Base-by-base conservation (phyloP, 2,113 vertebrate species). In the Penelope pileata region DNA sequence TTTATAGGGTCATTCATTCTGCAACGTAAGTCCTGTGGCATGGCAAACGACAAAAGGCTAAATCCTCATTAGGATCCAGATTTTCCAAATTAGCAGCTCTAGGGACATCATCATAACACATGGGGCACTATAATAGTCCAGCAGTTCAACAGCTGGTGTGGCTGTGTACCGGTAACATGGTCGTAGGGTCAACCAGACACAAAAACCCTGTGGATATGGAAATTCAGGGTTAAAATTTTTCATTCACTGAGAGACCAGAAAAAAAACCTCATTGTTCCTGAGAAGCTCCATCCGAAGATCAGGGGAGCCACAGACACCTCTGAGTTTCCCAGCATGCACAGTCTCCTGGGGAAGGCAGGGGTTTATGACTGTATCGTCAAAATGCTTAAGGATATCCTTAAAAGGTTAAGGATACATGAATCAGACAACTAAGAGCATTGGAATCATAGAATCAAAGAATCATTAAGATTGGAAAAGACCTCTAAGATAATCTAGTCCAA, bases 101-200 rank as follows among this genome's bases (percentile, higher is more conserved):
- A 64, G 51, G 53, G 64, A 23, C 21, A 36, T 48, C 69, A 36
- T 56, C 0, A 2, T 43, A 43, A 29, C 26, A 16, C 0, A 0
- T 16, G 2, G 3, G 14, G 67, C 43, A 59, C 77, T 90, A 42
- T 15, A 62, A 66, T 9, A 18, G 13, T 64, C 40, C 40, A 48
- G 22, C 9, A 6, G 21, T 38, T 85, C 58, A 79, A 45, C 67
- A 84, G 69, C 38, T 72, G 72, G 45, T 70, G 69, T 0, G 1
- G 58, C 51, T 88, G 54, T 7, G 0, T 34, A 22, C 43, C 34
- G 18, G 30, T 90, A 86, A 64, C 32, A 29, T 0, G 0, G 10
- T 34, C 66, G 67, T 4, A 59, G 64, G 40, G 60, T 67, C 54
- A 63, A 16, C 32, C 18, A 32, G 72, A 50, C 16, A 42, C 12